Base-by-base conservation (phyloP, 1,140 invertebrate genomes). In the Rhagoletis pomonella region DNA sequence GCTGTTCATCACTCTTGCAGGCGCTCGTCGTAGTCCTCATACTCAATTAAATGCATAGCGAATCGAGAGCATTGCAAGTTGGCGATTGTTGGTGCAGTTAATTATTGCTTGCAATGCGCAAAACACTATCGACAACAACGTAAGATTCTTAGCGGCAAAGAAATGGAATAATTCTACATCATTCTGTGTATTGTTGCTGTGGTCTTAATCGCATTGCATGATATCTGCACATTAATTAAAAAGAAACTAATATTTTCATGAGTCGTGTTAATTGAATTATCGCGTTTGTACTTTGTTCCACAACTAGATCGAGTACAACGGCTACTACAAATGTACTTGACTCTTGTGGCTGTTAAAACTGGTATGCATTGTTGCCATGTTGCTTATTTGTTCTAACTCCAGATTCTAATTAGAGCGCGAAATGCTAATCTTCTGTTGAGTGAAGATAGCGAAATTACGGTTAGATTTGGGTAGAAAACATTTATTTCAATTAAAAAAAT, bases 371-470 rank as follows among this genome's bases (percentile, higher is more conserved):
- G 67, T 81, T 81, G n/a, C 65, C 62, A 69, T 81, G 67, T 55
- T 7, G 47, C 47, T 55, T 17, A 81, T 81, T 81, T 81, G 73
- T 81, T 81, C 62, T 64, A 44, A 86, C 44, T n/a, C 44, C 60
- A 91, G 90, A 88, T 89, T 88, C 29, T 39, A 67, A 86, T 81
- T 81, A n/a, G 73, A 81, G 47, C 73, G 44, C 47, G 47, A 50
- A 81, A 81, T 81, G 73, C 73, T 50, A 81, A 81, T 81, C 73
- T 81, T 14, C 12, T 44, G 7, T 55, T 1, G 0, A 55, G 73
- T 14, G 6, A 44, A 81, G 73, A 81, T 81, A 81, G 55, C 42
- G 67, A 10, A 29, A 29, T 29, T 0, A 55, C 50, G 50, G 50
- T 55, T 55, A 55, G 50, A 10, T 55, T 55, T 55, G 50, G 50